Evolutionary conservation across 2,888 invertebrate species (phyloP), one percentile per base, ranked within the genome.

Genomic region (Coelopa pilipes): DNA sequence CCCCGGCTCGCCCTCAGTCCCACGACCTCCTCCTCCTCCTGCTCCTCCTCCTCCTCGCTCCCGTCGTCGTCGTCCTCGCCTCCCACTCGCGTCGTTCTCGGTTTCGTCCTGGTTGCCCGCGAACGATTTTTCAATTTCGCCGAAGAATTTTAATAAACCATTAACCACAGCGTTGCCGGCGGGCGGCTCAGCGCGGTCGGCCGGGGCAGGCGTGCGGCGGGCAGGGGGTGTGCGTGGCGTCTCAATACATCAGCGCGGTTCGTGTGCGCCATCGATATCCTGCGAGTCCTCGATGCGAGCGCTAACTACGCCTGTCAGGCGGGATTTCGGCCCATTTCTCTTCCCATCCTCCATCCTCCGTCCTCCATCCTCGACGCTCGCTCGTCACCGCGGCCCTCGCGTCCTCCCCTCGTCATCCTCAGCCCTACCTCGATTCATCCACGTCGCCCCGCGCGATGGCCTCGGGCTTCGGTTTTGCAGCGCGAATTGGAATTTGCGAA

Each of bases 271-370:
- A 77, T 55, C 82, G 80, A 80, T 83, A 80, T 76, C 60, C 46
- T 75, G n/a, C 24, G 60, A 60, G 59, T 59, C 7, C 7, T 34
- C 7, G 34, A 34, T 34, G 67, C 50, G 17, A 13, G 24, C 57
- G 86, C 86, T 84, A 84, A 84, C 85, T 85, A 84, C 82, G 84
- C 84, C 84, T 84, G 84, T 84, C 84, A 84, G 85, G 82, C 83
- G 85, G 85, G 86, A 85, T 86, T 84, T 85, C 81, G 79, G 83
- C 81, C 84, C 84, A 85, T 85, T 85, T 85, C 84, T 85, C 86
- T 86, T 83, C 80, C 79, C 74, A 75, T 77, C 78, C 65, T 65
- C 55, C 65, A 21, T 4, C 17, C 21, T 12, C 4, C 59, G 17
- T 19, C 1, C 3, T 60, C 12, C 19, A 17, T 10, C 24, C 4